Conservation (phyloP, 2,113 vertebrate species). For the Holacanthus passer region DNA sequence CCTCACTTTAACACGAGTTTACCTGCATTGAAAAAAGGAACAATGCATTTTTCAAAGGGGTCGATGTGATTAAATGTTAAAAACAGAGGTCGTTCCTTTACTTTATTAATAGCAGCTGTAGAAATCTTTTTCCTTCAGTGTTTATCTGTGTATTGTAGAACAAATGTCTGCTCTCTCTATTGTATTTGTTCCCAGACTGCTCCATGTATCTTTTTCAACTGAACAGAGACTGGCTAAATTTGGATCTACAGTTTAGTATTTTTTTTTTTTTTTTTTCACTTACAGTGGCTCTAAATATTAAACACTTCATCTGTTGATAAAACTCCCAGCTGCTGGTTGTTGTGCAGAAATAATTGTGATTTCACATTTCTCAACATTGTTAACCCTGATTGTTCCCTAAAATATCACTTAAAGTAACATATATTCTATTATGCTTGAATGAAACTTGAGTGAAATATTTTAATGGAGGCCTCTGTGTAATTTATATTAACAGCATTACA, state of each 20-base stretch:
- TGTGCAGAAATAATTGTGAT: neutral
- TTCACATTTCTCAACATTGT: neutral
- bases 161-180: neutral
- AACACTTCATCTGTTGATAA: neutral
- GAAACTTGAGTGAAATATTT: too few species aligned
- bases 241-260: too few species aligned
- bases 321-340: too few species aligned
- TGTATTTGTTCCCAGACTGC: neutral
- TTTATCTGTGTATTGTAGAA: slow-evolving; percentile 3
- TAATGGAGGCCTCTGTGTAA: too few species aligned
- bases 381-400: neutral
- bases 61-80: neutral
- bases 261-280: too few species aligned
- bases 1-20: neutral
- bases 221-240: neutral
- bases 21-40: neutral
- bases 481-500: too few species aligned
- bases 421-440: too few species aligned
- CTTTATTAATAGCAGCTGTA: neutral
- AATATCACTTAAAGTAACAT: too few species aligned
- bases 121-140: neutral
- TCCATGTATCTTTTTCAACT: neutral
- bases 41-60: neutral
- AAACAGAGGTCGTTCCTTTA: neutral
- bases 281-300: neutral